phyloP scores from a whole-genome alignment of 1,140 invertebrate species.

The Macrocentrus cingulum region DNA sequence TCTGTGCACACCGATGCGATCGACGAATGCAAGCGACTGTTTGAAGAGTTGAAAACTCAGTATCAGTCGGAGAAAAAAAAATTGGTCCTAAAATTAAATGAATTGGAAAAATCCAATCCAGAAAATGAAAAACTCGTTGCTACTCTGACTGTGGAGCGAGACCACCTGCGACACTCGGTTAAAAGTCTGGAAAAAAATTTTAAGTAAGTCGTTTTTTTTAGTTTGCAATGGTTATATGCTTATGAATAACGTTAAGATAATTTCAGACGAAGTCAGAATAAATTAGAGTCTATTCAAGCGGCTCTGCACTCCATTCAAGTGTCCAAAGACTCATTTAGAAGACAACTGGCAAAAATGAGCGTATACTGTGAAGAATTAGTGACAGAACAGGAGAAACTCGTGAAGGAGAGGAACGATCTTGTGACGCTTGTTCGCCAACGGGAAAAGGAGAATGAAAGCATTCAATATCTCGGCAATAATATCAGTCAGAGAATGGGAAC shows the following conservation, averaged over 20 bases:
- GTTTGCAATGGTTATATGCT: too few species aligned
- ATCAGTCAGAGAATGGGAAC: constrained; percentile 58
- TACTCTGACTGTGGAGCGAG: constrained; percentile 51
- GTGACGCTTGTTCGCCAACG: constrained; percentile 52
- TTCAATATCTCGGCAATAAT: constrained; percentile 57
- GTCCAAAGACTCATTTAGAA: constrained; percentile 59
- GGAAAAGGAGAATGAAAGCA: constrained; percentile 59
- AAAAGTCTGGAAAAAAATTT: constrained; percentile 56
- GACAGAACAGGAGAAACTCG: constrained; percentile 59
- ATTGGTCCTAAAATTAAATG: constrained; percentile 48
- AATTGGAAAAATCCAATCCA: constrained; percentile 50
- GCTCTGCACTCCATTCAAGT: constrained; percentile 54
- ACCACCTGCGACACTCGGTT: constrained; percentile 54
- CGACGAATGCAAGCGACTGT: constrained; percentile 65
- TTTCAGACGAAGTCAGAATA: constrained; percentile 56
- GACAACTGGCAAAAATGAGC: constrained; percentile 62
- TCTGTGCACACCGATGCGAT: constrained; percentile 61
- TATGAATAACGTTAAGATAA: constrained; percentile 9
- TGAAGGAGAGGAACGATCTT: constrained; percentile 60
- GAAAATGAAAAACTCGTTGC: constrained; percentile 53
- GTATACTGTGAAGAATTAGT: constrained; percentile 62
- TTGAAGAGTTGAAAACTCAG: constrained; percentile 66
- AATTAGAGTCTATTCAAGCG: constrained; percentile 55
- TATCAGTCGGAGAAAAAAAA: constrained; percentile 63
- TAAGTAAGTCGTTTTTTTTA: constrained; percentile 51